Evolutionary conservation across 1,140 invertebrate species (phyloP).

Genomic region (Metopolophium dirhodum): DNA sequence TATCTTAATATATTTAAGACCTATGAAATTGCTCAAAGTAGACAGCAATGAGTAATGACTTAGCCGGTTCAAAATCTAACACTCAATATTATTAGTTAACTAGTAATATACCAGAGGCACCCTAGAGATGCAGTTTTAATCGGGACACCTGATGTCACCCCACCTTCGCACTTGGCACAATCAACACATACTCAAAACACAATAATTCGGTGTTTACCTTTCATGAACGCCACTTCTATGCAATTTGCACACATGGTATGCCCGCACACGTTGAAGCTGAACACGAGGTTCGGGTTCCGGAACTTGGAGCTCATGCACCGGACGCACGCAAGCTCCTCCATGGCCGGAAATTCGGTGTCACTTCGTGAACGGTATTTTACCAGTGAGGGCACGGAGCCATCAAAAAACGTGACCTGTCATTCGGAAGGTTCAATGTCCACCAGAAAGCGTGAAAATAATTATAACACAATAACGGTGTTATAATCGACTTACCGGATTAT

Average conservation of each 20-base stretch:
- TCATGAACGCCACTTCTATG: slow-evolving; percentile 92
- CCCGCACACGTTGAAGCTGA: slow-evolving; percentile 98
- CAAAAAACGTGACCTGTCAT: background rate
- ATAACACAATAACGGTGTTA: background rate
- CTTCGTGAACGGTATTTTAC: background rate
- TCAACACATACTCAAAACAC: background rate
- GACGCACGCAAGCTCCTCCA: slow-evolving; percentile 93
- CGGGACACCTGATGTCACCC: background rate
- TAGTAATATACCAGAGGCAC: background rate
- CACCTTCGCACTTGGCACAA: background rate
- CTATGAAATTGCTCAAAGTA: no score
- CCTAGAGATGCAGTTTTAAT: no score
- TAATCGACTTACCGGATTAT: background rate
- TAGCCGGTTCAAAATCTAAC: no score
- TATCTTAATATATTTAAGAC: no score
- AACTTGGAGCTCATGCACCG: slow-evolving; percentile 98
- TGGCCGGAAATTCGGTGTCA: slow-evolving; percentile 61
- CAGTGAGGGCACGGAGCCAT: background rate
- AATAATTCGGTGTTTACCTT: slow-evolving; percentile 69
- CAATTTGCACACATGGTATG: slow-evolving; percentile 97
- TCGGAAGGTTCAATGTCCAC: background rate
- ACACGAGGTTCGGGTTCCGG: slow-evolving; percentile 93
- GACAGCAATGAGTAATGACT: no score
- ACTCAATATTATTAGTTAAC: no score
- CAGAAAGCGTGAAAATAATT: background rate